Conservation (phyloP, 1,140 invertebrate species). For the Potamilus streckersoni region DNA sequence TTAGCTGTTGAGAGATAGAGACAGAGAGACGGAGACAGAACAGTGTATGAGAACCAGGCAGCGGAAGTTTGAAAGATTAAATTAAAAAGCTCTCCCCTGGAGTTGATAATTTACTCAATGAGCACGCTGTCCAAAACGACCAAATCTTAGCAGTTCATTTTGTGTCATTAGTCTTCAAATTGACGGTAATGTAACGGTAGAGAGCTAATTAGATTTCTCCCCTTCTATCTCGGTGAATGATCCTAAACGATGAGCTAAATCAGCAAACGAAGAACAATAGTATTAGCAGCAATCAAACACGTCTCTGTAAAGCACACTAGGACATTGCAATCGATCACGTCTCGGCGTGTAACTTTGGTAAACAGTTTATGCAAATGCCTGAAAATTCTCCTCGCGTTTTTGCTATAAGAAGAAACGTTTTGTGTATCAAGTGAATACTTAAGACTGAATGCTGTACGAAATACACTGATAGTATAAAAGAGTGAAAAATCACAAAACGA, state of each 20-base stretch:
- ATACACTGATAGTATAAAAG: too few species aligned
- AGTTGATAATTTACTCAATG: constrained; percentile 33
- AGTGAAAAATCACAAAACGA: too few species aligned
- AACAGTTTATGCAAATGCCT: too few species aligned
- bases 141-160: constrained; percentile 24
- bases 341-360: too few species aligned
- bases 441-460: too few species aligned
- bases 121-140: constrained; percentile 9
- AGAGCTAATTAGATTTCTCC: constrained; percentile 32
- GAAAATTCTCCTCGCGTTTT: too few species aligned
- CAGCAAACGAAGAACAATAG: constrained; percentile 6
- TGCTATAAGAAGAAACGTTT: too few species aligned
- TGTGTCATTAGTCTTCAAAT: constrained; percentile 37
- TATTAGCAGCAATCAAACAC: too few species aligned
- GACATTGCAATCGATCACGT: too few species aligned
- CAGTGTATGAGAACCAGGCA: background rate
- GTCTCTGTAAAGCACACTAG: too few species aligned
- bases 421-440: too few species aligned
- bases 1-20: constrained; percentile 6
- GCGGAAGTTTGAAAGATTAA: constrained; percentile 31
- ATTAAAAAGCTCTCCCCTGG: constrained; percentile 18
- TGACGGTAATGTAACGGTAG: constrained; percentile 25
- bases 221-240: constrained; percentile 7
- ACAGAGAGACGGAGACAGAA: background rate
- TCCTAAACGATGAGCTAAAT: constrained; percentile 4